Percentiles rank a stretch among this genome's conserved stretches.
Conservation (phyloP, 64 coral and sea anemone species). For the Anthopleura sola region DNA sequence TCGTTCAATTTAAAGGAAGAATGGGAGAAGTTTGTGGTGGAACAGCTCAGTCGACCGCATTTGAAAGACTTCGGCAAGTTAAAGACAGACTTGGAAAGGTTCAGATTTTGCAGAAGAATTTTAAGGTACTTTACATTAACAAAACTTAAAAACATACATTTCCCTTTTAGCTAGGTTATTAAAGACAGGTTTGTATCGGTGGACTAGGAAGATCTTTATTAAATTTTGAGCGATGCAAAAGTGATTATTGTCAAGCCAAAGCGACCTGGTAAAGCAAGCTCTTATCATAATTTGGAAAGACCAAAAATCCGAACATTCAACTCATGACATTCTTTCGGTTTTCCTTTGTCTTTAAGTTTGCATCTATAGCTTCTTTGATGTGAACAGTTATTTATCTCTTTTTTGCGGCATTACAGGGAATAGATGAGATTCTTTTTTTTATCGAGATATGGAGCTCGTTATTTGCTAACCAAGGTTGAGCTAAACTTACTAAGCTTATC, state of each 20-base stretch:
- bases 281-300: neutral
- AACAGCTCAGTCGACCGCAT: constrained; percentile 63
- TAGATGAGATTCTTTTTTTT: no score
- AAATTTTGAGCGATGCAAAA: neutral
- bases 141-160: neutral
- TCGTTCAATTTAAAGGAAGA: constrained; percentile 52
- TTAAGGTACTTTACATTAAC: constrained; percentile 49
- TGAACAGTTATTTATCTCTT: no score
- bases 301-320: neutral
- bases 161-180: neutral
- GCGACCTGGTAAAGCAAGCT: neutral
- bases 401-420: no score
- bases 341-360: neutral
- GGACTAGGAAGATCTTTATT: neutral
- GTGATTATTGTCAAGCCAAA: neutral
- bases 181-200: neutral
- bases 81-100: constrained; percentile 70
- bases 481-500: neutral
- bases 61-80: constrained; percentile 73
- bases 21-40: constrained; percentile 80
- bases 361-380: neutral
- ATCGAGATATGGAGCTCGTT: no score
- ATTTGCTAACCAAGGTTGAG: no score
- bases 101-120: constrained; percentile 83
- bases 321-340: neutral